These are phyloP conservation scores for Myopa tessellatipennis DNA, from an alignment of 2,888 invertebrate genomes.

Conservation along the genomic window DNA sequence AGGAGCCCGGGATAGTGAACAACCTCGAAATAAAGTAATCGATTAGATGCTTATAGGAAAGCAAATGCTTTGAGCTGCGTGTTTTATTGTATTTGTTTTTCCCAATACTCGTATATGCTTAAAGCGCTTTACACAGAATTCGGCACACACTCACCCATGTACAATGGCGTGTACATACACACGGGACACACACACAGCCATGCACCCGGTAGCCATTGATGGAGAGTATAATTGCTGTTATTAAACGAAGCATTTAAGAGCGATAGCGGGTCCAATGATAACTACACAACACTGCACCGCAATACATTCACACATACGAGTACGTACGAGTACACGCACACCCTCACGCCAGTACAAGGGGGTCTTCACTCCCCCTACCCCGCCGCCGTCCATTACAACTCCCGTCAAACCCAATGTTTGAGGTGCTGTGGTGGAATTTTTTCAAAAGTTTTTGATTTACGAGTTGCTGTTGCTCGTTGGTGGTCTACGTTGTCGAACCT, in stretches of 20 bases:
- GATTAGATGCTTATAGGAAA: no score
- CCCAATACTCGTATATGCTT: no score
- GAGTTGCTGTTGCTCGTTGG: conserved; percentile 33
- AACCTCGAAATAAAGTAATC: no score
- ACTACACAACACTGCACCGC: background rate
- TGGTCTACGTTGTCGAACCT: conserved; percentile 11
- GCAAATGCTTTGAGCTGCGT: no score
- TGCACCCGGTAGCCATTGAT: background rate
- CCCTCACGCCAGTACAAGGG: background rate
- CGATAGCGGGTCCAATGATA: conserved; percentile 30
- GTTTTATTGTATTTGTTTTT: no score
- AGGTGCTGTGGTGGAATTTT: conserved; percentile 14
- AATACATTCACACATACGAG: conserved; percentile 2
- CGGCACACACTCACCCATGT: no score
- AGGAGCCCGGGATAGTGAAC: no score
- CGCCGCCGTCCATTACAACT: background rate
- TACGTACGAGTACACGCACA: background rate
- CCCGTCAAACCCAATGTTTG: background rate
- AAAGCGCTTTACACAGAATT: no score
- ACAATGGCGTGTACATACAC: no score
- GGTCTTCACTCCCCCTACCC: background rate
- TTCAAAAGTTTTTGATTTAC: conserved; percentile 42
- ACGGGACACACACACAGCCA: no score
- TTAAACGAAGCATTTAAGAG: conserved; percentile 33
- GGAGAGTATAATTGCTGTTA: conserved; percentile 32